phyloP scores from a whole-genome alignment of 2,797 vertebrate species.

The Pteropus rufus region DNA sequence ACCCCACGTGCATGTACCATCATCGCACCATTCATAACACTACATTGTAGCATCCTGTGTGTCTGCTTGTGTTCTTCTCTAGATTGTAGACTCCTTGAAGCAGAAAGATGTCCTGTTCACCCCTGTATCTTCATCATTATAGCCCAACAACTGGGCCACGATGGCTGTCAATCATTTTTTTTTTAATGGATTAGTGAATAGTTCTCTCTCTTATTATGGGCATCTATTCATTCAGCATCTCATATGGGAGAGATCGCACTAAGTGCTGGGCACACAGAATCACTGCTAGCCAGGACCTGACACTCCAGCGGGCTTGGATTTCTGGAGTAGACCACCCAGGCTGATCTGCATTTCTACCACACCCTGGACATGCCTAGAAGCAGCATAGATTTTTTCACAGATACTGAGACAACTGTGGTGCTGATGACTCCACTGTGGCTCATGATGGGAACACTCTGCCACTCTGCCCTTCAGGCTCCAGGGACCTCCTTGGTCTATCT shows the following conservation, averaged over 20 bases:
- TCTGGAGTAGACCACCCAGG: background rate
- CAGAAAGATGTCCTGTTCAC: background rate
- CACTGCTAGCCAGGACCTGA: background rate
- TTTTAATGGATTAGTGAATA: background rate
- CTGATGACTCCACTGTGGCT: background rate
- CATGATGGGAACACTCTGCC: background rate
- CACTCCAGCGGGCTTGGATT: background rate
- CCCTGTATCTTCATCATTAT: background rate
- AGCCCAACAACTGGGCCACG: background rate
- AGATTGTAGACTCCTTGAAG: background rate
- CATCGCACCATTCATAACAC: too few species aligned
- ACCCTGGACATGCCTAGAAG: background rate
- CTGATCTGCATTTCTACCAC: background rate
- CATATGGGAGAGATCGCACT: background rate
- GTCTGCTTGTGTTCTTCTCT: background rate
- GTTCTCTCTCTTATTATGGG: background rate
- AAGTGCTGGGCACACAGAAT: background rate
- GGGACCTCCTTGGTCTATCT: background rate
- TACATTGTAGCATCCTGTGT: fast-evolving
- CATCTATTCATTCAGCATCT: background rate
- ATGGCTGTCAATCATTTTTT: background rate
- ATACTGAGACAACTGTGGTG: background rate
- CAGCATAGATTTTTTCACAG: background rate
- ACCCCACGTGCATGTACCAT: fast-evolving
- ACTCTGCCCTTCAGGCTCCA: background rate